These are phyloP conservation scores for Mycalesis mineus DNA, from an alignment of 2,888 invertebrate species.

Conservation along the genomic window DNA sequence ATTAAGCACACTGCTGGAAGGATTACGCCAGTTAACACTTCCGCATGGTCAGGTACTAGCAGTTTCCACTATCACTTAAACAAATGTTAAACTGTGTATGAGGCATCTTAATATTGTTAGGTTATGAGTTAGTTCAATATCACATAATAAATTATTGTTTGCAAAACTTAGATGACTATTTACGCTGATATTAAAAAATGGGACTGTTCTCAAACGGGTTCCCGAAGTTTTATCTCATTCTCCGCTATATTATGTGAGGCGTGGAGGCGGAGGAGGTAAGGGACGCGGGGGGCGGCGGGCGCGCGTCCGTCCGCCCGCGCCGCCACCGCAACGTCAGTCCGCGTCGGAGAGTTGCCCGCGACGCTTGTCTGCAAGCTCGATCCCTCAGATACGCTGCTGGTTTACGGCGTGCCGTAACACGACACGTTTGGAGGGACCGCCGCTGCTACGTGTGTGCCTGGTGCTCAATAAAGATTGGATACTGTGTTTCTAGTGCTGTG, in stretches of 20 bases:
- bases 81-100: not conserved
- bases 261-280: conserved; percentile 38
- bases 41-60: conserved; percentile 61
- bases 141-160: conserved; percentile 7
- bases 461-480: conserved; percentile 71
- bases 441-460: conserved; percentile 70
- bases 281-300: conserved; percentile 45
- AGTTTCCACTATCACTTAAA: conserved; percentile 34
- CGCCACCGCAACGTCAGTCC: conserved; percentile 73
- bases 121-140: conserved; percentile 1
- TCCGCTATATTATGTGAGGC: conserved; percentile 60
- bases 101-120: not conserved
- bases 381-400: conserved; percentile 79
- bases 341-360: conserved; percentile 71
- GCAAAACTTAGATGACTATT: conserved; percentile 25
- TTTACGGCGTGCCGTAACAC: conserved; percentile 78
- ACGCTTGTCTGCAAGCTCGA: conserved; percentile 69
- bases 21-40: conserved; percentile 62
- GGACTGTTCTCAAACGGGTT: conserved; percentile 49
- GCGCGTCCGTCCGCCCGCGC: conserved; percentile 71
- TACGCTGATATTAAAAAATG: conserved; percentile 57
- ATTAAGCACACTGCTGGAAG: conserved; percentile 74
- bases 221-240: conserved; percentile 69
- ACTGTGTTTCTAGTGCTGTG: conserved; percentile 72
- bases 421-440: conserved; percentile 78